Evolutionary conservation across 2,113 vertebrate genomes (phyloP).

Genomic region (Mirza zaza): DNA sequence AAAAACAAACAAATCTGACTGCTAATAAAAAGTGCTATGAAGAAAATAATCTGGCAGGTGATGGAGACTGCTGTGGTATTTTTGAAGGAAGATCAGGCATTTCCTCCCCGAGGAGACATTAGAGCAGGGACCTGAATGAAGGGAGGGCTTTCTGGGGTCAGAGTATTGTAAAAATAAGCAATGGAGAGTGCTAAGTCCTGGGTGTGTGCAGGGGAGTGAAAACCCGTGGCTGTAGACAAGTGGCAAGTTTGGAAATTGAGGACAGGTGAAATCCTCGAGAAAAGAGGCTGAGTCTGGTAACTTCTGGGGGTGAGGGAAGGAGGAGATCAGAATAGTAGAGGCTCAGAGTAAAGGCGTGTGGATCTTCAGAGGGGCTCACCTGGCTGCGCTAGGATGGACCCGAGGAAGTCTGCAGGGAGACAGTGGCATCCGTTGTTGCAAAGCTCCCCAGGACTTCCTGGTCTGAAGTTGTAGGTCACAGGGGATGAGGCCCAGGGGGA

Average conservation of each 20-base stretch:
- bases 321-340: background rate
- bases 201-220: background rate
- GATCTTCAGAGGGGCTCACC: background rate
- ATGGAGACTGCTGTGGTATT: background rate
- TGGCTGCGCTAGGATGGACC: background rate
- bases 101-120: background rate
- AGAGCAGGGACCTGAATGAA: background rate
- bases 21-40: background rate
- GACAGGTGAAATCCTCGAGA: background rate
- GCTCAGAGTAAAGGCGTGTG: background rate
- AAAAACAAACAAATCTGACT: background rate
- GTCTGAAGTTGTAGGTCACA: background rate
- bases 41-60: background rate
- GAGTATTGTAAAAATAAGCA: background rate
- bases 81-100: background rate
- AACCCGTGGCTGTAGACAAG: background rate
- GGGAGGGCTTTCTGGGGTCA: background rate
- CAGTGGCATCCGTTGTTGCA: rapidly evolving
- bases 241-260: background rate
- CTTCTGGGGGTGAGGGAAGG: no score
- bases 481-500: background rate
- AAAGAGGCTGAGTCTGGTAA: background rate
- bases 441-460: background rate
- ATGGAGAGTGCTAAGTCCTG: background rate
- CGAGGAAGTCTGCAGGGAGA: background rate